phyloP scores from a whole-genome alignment of 2,113 vertebrate genomes.

The Pitta sordida region DNA sequence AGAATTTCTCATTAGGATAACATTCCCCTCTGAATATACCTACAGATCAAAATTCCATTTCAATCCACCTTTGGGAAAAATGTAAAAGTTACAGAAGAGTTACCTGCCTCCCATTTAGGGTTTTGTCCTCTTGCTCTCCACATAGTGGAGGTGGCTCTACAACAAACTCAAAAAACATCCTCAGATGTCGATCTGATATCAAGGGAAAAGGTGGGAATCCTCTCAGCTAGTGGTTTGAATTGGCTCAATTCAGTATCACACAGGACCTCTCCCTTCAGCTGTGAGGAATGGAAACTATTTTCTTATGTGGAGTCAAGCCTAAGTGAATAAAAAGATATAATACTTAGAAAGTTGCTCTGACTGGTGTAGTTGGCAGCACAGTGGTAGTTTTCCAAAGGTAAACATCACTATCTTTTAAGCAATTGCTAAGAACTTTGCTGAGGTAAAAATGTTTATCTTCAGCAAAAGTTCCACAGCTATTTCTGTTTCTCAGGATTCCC shows the following conservation, averaged over 20 bases:
- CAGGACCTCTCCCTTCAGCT: neutral
- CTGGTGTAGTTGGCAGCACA: neutral
- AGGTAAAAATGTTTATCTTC: neutral
- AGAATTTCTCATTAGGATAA: neutral
- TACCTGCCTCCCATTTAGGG: neutral
- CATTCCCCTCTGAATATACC: neutral
- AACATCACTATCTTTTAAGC: neutral
- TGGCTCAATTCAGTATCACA: rapidly evolving
- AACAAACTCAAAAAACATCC: neutral
- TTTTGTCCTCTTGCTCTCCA: neutral
- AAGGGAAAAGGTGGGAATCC: neutral
- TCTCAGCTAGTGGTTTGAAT: neutral
- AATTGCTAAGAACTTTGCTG: neutral
- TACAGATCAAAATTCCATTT: neutral
- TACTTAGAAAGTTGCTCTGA: neutral
- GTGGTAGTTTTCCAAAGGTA: neutral
- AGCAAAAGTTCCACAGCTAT: neutral
- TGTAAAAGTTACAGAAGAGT: neutral
- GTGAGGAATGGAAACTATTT: neutral
- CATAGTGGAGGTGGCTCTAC: neutral
- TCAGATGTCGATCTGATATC: rapidly evolving
- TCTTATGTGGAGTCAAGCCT: neutral
- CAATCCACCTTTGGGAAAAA: neutral
- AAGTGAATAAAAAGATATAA: neutral
- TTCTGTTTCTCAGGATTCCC: neutral